Base-by-base conservation (phyloP, 2,888 invertebrate species). In the Drosophila paranaensis region DNA sequence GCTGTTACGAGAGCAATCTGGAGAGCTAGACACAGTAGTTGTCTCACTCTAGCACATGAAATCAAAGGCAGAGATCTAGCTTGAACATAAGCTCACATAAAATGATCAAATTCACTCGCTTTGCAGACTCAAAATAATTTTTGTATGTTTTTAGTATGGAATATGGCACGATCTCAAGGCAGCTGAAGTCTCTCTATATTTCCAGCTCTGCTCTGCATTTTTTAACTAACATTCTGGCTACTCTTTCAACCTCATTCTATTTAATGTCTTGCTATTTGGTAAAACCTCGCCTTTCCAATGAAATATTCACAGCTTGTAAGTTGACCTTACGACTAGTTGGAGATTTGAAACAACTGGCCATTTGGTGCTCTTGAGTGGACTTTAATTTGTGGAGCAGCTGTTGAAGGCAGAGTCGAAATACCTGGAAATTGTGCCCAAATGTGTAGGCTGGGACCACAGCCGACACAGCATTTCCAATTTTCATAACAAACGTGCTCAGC, bases 391-490 rank as follows among this genome's bases (percentile, higher is more conserved):
- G 6, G 14, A 20, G 20, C 37, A 58, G 30, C 46, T 63, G 48
- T 5, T 30, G 0, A 42, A 48, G 39, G 20, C 42, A 42, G 9
- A 4, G 14, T 10, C 25, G 30, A 40, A 30, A 68, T 14, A 70
- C 20, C 50, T 46, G 16, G 25, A 54, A 74, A 55, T 58, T 45
- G 57, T 60, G 54, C 46, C 51, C 46, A 55, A 66, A 42, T 42
- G 27, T 40, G 45, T 25, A 16, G 11, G 6, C 16, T 51, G 60
- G 55, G 56, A 40, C 27, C 40, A 13, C 20, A 20, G 20, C 20
- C 20, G 20, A 20, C 43, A 30, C 48, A 65, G 56, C 62, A 62
- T 56, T 69, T 40, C 42, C 50, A 58, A 60, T 77, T 73, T 73
- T 58, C 53, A 40, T 40, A 39, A 30, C 58, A 65, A 51, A 60